Conservation (phyloP, 2,888 invertebrate species). For the Allacma fusca region DNA sequence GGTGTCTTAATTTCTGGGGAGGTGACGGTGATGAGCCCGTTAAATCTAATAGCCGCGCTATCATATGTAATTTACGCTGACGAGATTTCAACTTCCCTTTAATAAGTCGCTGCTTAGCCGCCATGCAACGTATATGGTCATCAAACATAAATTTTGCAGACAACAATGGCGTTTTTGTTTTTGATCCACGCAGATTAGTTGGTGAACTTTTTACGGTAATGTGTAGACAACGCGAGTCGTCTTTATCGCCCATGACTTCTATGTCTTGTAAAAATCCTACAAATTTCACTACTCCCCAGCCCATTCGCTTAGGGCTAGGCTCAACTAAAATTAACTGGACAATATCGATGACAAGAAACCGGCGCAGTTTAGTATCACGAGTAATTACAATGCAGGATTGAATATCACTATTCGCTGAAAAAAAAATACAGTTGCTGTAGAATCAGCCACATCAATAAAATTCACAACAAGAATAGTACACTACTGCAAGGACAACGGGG, state of each 20-base stretch:
- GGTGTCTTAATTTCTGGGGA: slow-evolving; percentile 56
- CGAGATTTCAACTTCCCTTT: slow-evolving; percentile 91
- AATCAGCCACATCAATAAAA: background rate
- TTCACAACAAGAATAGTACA: too few species aligned
- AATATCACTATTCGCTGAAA: slow-evolving; percentile 93
- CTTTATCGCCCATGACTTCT: slow-evolving; percentile 93
- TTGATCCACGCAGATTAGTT: slow-evolving; percentile 69
- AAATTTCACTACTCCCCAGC: slow-evolving; percentile 97
- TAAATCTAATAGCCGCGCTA: slow-evolving; percentile 88
- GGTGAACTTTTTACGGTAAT: slow-evolving; percentile 82
- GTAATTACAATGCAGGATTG: slow-evolving; percentile 94
- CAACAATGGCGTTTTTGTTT: slow-evolving; percentile 73
- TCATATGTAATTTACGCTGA: slow-evolving; percentile 96
- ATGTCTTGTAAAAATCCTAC: slow-evolving; percentile 93
- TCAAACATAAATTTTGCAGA: slow-evolving; percentile 96
- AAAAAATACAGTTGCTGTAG: too few species aligned
- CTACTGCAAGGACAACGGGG: too few species aligned
- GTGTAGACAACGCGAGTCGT: slow-evolving; percentile 93
- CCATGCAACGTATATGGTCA: slow-evolving; percentile 99
- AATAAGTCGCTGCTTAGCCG: slow-evolving; percentile 86
- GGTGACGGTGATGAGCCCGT: slow-evolving; percentile 63
- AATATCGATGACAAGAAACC: slow-evolving; percentile 96
- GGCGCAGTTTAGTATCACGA: slow-evolving; percentile 86
- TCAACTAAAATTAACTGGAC: slow-evolving; percentile 96
- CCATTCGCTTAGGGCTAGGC: slow-evolving; percentile 90